A percentile compares a stretch with the other conserved stretches of the same genome.
Evolutionary conservation across 2,113 vertebrate species (phyloP).

Genomic region (Scolopax mira): DNA sequence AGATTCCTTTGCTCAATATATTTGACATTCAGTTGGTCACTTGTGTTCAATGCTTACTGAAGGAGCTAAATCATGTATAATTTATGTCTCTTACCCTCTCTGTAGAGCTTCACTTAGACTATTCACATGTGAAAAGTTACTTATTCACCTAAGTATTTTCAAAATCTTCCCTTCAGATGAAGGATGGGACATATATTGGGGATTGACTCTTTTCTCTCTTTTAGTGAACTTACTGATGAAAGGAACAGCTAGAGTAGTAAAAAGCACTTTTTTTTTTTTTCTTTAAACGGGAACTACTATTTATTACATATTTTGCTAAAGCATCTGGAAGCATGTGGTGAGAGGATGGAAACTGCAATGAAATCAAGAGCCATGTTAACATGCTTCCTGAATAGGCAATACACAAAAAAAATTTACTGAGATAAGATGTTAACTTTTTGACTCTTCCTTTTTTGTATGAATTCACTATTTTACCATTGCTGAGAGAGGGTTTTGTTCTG

Average conservation of each 20-base stretch:
- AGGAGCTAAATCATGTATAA: background rate
- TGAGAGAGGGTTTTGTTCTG: background rate
- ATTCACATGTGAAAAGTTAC: background rate
- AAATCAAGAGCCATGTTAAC: background rate
- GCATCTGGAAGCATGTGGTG: background rate
- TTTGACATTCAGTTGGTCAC: background rate
- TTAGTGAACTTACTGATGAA: background rate
- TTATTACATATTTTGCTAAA: background rate
- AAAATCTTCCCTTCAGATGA: background rate
- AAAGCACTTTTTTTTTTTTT: background rate
- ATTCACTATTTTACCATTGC: background rate
- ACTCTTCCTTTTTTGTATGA: background rate
- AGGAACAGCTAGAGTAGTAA: background rate
- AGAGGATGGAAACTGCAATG: background rate
- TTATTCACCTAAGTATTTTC: background rate
- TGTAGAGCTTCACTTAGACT: background rate
- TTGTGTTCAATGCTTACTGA: background rate
- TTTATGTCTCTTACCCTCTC: background rate
- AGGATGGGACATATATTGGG: background rate
- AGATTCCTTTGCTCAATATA: background rate
- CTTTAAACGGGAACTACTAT: background rate
- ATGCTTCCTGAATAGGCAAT: background rate
- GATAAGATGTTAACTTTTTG: background rate
- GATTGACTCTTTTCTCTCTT: background rate
- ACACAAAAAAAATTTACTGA: background rate